These are phyloP conservation scores for Chitala chitala DNA, from an alignment of 2,113 vertebrate species.

Conservation along the genomic window DNA sequence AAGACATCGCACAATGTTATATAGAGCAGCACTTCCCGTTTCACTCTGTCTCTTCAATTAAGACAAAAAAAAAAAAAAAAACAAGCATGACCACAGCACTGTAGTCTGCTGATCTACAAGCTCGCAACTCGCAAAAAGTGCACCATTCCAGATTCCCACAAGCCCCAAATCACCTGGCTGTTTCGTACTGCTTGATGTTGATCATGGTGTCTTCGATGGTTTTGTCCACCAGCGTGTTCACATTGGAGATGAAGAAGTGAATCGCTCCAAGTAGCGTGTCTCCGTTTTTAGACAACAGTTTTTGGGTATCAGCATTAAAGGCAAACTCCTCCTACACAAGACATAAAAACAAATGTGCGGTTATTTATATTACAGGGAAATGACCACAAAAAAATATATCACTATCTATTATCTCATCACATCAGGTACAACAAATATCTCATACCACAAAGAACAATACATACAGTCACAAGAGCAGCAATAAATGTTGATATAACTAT, in stretches of 20 bases:
- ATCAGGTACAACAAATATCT: not conserved
- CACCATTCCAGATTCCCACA: too few relatives aligned
- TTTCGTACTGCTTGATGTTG: slow-evolving; percentile 96
- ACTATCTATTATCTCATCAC: not conserved
- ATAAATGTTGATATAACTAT: too few relatives aligned
- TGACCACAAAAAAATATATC: not conserved
- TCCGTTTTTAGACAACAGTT: slow-evolving; percentile 93
- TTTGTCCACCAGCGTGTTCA: slow-evolving; percentile 94
- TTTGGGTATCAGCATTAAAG: slow-evolving; percentile 96
- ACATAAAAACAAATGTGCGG: not conserved
- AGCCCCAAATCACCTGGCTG: slow-evolving; percentile 70
- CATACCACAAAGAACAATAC: not conserved
- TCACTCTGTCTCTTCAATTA: too few relatives aligned
- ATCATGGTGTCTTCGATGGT: slow-evolving; percentile 95
- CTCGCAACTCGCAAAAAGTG: too few relatives aligned
- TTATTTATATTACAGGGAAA: not conserved
- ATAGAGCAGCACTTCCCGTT: too few relatives aligned
- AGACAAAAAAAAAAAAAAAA: too few relatives aligned
- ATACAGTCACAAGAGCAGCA: too few relatives aligned
- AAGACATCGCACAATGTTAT: too few relatives aligned
- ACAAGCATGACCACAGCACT: too few relatives aligned
- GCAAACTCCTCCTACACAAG: slow-evolving; percentile 88
- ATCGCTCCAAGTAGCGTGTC: slow-evolving; percentile 92
- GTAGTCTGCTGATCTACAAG: too few relatives aligned
- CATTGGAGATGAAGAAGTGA: slow-evolving; percentile 90